Percentiles rank a stretch among this genome's conserved stretches.
phyloP scores from a whole-genome alignment of 2,113 vertebrate genomes.

The Stigmatopora argus region DNA sequence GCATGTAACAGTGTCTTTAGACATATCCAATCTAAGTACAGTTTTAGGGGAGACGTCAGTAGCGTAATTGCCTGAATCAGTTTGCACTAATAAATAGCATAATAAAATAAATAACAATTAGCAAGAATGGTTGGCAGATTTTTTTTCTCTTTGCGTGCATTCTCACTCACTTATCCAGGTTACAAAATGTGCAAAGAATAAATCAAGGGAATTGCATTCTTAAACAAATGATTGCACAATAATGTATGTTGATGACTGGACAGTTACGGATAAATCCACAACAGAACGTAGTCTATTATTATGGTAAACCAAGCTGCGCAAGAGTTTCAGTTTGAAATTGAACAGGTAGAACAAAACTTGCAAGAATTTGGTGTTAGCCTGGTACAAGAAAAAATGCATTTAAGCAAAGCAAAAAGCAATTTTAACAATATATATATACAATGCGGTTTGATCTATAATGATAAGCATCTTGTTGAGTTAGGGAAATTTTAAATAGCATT shows the following conservation, averaged over 20 bases:
- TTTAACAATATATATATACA: not conserved
- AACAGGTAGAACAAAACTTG: not conserved
- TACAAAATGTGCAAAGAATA: not conserved
- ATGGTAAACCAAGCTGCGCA: not conserved
- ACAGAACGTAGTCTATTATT: not conserved
- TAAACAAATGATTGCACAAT: not conserved
- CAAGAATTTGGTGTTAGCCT: not conserved
- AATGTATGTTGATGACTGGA: too few species aligned
- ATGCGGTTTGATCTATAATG: not conserved
- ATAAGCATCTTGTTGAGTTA: not conserved
- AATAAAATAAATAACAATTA: not conserved
- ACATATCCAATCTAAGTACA: slow-evolving; percentile 30
- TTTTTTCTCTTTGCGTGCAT: not conserved
- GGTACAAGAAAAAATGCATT: not conserved
- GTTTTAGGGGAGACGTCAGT: slow-evolving; percentile 13
- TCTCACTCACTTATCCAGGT: not conserved
- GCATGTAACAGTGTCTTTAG: slow-evolving; percentile 43
- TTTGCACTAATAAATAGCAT: too few species aligned
- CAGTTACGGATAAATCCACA: not conserved
- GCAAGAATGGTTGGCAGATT: not conserved
- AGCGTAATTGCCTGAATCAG: not conserved
- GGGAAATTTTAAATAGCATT: not conserved
- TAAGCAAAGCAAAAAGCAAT: not conserved
- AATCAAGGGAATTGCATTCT: not conserved
- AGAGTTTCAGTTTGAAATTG: too few species aligned